phyloP scores from a whole-genome alignment of 2,888 invertebrate species.

The Tiliacea citrago region DNA sequence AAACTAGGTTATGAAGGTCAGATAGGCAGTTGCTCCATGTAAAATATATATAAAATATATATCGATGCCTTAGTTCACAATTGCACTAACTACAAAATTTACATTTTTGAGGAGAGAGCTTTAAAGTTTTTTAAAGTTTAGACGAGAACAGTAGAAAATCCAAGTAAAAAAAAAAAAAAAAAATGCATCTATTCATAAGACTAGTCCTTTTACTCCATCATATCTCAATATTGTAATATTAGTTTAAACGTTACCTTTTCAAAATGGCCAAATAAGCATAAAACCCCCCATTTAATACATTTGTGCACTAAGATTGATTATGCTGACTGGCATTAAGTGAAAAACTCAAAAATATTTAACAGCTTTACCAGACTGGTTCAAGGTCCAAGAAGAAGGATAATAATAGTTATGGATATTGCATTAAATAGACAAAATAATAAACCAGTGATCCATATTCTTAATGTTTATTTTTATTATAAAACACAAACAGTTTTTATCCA shows the following conservation, averaged over 20 bases:
- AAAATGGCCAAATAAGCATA: constrained; percentile 37
- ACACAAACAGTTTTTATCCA: constrained; percentile 34
- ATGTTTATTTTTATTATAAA: constrained; percentile 35
- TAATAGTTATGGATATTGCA: constrained; percentile 22
- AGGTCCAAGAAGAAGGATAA: constrained; percentile 11
- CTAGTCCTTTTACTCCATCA: not conserved
- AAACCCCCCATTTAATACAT: constrained; percentile 35
- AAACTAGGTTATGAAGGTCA: too few relatives aligned
- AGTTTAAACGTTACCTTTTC: constrained; percentile 25
- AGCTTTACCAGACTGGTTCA: too few relatives aligned
- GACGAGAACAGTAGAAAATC: too few relatives aligned
- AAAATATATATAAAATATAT: too few relatives aligned
- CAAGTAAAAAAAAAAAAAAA: too few relatives aligned
- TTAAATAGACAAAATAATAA: constrained; percentile 30
- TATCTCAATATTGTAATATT: constrained; percentile 29
- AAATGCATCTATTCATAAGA: too few relatives aligned
- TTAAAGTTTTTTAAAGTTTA: too few relatives aligned
- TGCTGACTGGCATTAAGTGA: constrained; percentile 16
- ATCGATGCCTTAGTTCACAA: too few relatives aligned
- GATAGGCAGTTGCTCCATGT: too few relatives aligned
- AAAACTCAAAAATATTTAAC: not conserved
- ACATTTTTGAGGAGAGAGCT: too few relatives aligned
- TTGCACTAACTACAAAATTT: too few relatives aligned
- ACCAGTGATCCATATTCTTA: constrained; percentile 30
- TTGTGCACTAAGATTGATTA: constrained; percentile 20